Conservation (phyloP, 2,797 vertebrate species). For the Gymnocypris eckloni region DNA sequence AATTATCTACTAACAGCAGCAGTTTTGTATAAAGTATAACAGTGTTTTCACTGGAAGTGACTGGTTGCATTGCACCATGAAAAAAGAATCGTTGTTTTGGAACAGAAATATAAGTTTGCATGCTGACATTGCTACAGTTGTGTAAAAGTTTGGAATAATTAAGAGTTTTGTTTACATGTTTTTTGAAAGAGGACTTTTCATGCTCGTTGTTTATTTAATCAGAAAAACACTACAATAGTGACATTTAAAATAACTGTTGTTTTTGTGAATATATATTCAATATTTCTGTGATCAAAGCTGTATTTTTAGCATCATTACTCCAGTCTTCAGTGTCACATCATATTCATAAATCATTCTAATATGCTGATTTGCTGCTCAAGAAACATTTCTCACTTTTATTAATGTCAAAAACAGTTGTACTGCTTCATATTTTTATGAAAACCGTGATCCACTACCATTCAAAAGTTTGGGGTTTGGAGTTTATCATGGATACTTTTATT, state of each 20-base stretch:
- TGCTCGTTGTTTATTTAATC: background rate
- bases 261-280: background rate
- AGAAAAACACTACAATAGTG: background rate
- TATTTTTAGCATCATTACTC: background rate
- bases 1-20: background rate
- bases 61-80: background rate
- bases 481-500: background rate
- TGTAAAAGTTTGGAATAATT: background rate
- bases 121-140: background rate
- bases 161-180: background rate
- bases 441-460: background rate
- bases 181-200: background rate
- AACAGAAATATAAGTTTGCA: background rate
- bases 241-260: background rate
- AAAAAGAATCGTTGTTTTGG: background rate
- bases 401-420: background rate
- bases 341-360: background rate
- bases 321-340: background rate
- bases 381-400: background rate
- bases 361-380: background rate
- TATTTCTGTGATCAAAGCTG: background rate
- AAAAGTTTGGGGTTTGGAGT: background rate
- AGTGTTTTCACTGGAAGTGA: background rate
- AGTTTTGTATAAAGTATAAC: background rate
- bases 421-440: background rate